These are phyloP conservation scores for Etheostoma spectabile DNA, from an alignment of 2,113 vertebrate genomes.

Conservation along the genomic window DNA sequence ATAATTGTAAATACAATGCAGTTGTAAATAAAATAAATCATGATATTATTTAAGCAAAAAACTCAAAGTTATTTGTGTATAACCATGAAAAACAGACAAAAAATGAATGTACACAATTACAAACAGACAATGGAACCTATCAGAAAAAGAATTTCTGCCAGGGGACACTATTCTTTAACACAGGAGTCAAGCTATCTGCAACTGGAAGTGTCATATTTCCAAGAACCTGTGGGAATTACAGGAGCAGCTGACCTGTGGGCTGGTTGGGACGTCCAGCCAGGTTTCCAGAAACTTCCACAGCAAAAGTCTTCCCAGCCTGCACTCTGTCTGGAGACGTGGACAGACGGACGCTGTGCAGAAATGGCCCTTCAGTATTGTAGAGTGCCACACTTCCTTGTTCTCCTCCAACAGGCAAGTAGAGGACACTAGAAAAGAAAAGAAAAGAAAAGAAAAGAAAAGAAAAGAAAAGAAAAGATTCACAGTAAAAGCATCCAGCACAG, in stretches of 20 bases:
- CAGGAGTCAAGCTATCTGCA: background rate
- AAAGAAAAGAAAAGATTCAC: background rate
- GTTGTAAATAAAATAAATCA: background rate
- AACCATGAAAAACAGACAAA: background rate
- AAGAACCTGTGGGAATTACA: conserved; percentile 8
- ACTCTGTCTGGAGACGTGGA: conserved; percentile 42
- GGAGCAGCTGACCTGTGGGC: conserved; percentile 67
- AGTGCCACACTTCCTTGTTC: conserved; percentile 42
- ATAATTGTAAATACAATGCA: background rate
- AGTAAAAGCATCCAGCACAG: background rate
- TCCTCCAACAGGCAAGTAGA: conserved; percentile 47
- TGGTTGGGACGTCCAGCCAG: conserved; percentile 53
- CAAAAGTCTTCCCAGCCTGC: conserved; percentile 59
- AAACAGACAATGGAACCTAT: background rate
- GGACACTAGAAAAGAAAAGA: conserved; percentile 23
- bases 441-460: background rate
- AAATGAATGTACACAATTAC: background rate
- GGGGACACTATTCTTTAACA: background rate
- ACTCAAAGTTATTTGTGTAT: background rate
- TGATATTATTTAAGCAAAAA: background rate
- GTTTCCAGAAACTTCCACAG: conserved; percentile 66
- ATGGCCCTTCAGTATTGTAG: conserved; percentile 65
- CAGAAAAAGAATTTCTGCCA: background rate
- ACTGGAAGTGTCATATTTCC: background rate
- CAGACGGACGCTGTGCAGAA: conserved; percentile 56